Evolutionary conservation across 2,888 invertebrate genomes (phyloP).

Genomic region (Hofmannophila pseudospretella): DNA sequence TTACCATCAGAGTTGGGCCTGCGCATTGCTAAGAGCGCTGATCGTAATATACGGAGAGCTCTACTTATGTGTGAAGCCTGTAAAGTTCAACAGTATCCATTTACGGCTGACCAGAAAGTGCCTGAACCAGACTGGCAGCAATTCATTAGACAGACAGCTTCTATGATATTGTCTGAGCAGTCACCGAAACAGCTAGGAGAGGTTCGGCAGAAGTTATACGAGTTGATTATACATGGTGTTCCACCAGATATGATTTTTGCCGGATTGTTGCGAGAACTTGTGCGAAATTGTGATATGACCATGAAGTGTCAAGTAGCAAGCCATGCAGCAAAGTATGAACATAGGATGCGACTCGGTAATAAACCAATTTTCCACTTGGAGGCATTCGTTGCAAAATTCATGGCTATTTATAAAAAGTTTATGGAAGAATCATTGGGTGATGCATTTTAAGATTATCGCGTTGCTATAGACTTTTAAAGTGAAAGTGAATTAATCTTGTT

Average conservation of each 20-base stretch:
- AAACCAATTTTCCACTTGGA: conserved; percentile 98
- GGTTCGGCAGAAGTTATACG: conserved; percentile 93
- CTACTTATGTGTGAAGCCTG: conserved; percentile 96
- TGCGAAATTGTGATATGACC: conserved; percentile 92
- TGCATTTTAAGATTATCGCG: conserved; percentile 67
- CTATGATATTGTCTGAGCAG: conserved; percentile 91
- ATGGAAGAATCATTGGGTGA: conserved; percentile 84
- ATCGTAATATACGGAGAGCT: conserved; percentile 94
- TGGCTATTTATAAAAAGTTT: conserved; percentile 95
- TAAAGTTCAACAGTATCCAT: conserved; percentile 94
- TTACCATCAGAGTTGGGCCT: conserved; percentile 87
- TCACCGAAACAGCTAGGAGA: conserved; percentile 89
- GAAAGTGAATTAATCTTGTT: no score
- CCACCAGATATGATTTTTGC: conserved; percentile 95
- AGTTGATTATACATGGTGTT: conserved; percentile 94
- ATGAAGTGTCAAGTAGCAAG: conserved; percentile 91
- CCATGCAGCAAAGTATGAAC: conserved; percentile 93
- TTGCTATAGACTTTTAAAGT: neutral
- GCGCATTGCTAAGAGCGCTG: conserved; percentile 86
- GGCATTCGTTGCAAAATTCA: conserved; percentile 97
- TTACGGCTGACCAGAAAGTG: conserved; percentile 87
- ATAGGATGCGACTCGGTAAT: conserved; percentile 93
- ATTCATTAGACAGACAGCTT: conserved; percentile 91
- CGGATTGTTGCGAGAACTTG: conserved; percentile 88
- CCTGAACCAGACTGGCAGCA: conserved; percentile 95